Conservation (phyloP, 2,797 vertebrate genomes). For the Catharus ustulatus region DNA sequence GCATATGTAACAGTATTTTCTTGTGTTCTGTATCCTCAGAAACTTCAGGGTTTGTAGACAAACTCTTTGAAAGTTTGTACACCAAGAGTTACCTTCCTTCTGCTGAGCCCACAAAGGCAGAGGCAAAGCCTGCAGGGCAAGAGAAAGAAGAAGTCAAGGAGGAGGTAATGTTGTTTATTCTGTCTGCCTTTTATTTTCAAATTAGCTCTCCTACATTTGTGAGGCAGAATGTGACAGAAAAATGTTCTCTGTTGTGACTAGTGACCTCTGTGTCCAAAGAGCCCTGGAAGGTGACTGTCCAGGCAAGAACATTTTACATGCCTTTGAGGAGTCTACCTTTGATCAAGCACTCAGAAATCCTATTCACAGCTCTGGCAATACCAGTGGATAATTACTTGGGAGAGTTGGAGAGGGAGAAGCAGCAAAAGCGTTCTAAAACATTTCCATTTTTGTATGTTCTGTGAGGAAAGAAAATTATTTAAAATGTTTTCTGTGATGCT, state of each 20-base stretch:
- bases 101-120: constrained; percentile 87
- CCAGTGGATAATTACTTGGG: neutral
- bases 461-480: neutral
- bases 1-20: neutral
- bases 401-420: neutral
- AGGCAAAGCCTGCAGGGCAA: constrained; percentile 80
- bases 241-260: neutral
- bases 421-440: neutral
- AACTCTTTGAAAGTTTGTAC: constrained; percentile 95
- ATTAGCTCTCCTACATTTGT: neutral
- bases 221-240: neutral
- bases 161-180: constrained; percentile 69
- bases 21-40: constrained; percentile 79
- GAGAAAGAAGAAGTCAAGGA: constrained; percentile 89
- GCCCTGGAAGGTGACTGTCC: neutral
- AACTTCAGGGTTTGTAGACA: constrained; percentile 97
- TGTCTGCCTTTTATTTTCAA: neutral
- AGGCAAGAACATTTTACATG: neutral
- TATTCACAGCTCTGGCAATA: neutral
- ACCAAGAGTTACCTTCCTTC: constrained; percentile 92
- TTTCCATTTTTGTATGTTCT: neutral
- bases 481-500: neutral
- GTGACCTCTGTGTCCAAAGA: neutral
- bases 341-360: neutral
- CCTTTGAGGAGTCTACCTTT: neutral